phyloP scores from a whole-genome alignment of 2,113 vertebrate genomes.

The Paratilapia polleni region DNA sequence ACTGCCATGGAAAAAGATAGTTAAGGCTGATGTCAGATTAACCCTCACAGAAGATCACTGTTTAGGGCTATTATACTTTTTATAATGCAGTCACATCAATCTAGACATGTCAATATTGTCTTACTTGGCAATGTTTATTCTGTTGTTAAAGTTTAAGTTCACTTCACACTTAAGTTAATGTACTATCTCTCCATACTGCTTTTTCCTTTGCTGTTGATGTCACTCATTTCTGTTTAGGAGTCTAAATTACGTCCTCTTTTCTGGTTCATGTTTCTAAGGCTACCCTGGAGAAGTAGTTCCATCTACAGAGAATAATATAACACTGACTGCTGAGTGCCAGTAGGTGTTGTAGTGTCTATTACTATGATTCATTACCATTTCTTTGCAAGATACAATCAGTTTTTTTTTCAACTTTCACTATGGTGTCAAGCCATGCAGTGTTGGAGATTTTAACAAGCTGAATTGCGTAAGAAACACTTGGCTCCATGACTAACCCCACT shows the following conservation, averaged over 20 bases:
- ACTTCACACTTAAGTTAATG: not conserved
- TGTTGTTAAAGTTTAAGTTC: not conserved
- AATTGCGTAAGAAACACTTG: not conserved
- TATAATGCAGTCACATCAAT: not conserved
- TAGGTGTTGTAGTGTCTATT: not conserved
- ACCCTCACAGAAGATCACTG: not conserved
- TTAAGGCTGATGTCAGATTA: not conserved
- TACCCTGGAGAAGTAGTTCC: not conserved
- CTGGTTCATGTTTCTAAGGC: not conserved
- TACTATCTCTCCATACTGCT: not conserved
- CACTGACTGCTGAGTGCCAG: not conserved
- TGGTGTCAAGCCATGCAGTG: not conserved
- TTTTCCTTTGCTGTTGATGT: not conserved
- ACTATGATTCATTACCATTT: not conserved
- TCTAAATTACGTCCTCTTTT: not conserved
- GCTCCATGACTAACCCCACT: not conserved
- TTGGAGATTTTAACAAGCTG: not conserved
- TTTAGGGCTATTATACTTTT: not conserved
- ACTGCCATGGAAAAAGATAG: no score
- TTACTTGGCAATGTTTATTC: not conserved
- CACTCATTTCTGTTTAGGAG: not conserved
- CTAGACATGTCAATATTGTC: not conserved
- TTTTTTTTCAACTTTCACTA: not conserved
- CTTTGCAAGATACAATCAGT: not conserved
- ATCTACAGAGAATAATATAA: not conserved